These are phyloP conservation scores for Pandemis corylana DNA, from an alignment of 2,888 invertebrate genomes.

Conservation along the genomic window DNA sequence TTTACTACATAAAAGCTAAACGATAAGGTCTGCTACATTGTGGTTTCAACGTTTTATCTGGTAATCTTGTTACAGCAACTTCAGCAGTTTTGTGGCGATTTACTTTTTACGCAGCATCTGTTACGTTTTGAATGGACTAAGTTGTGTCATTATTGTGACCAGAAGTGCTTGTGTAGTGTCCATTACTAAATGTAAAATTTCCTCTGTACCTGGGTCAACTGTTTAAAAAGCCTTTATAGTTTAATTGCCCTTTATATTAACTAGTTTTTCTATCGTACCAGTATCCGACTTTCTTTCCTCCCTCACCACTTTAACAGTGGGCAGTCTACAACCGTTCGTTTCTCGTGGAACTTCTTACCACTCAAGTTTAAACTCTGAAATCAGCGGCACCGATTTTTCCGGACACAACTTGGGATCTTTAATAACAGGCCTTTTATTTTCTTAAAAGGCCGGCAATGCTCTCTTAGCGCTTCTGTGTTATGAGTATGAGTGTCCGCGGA, in stretches of 20 bases:
- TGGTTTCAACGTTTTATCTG: conserved; percentile 17
- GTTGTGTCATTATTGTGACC: background rate
- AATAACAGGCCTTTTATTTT: too few relatives aligned
- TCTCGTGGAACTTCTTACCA: too few relatives aligned
- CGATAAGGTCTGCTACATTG: background rate
- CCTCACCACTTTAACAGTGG: too few relatives aligned
- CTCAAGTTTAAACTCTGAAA: too few relatives aligned
- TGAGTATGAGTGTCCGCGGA: too few relatives aligned
- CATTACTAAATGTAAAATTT: background rate
- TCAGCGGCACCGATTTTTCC: too few relatives aligned
- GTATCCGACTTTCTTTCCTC: too few relatives aligned
- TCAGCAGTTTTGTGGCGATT: background rate
- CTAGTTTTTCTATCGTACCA: too few relatives aligned
- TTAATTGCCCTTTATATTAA: background rate
- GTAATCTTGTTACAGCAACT: conserved; percentile 22
- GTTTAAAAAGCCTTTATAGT: background rate
- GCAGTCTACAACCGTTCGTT: too few relatives aligned
- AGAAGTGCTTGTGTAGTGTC: background rate
- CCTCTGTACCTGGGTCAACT: background rate
- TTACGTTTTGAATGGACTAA: background rate
- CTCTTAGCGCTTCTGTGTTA: too few relatives aligned
- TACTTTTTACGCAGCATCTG: background rate
- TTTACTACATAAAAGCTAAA: background rate
- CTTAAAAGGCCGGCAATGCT: too few relatives aligned
- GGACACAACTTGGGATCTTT: too few relatives aligned